phyloP scores from a whole-genome alignment of 2,888 invertebrate species.

The Temnothorax rugatulus region DNA sequence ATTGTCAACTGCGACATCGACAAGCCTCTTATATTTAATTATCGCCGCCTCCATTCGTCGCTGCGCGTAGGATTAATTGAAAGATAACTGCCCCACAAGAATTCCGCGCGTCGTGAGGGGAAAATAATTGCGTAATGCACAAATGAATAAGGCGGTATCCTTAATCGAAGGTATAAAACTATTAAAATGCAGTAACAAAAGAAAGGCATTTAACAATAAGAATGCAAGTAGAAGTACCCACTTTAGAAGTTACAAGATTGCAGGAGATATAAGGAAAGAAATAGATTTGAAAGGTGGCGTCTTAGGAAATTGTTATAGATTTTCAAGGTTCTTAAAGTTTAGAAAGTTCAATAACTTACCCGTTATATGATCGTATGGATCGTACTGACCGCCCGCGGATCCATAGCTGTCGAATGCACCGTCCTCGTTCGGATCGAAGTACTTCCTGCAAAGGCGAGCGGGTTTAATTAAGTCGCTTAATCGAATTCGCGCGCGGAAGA shows the following conservation, averaged over 20 bases:
- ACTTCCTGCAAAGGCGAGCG: conserved; percentile 77
- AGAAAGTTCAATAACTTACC: conserved; percentile 75
- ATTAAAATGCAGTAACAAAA: background rate
- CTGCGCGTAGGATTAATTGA: conserved; percentile 44
- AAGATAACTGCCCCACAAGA: conserved; percentile 4
- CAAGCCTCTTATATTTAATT: conserved; percentile 19
- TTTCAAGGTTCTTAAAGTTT: background rate
- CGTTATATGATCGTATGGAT: conserved; percentile 84
- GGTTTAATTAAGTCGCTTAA: conserved; percentile 33
- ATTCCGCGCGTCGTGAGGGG: background rate
- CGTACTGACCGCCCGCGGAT: conserved; percentile 81
- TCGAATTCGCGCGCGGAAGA: background rate
- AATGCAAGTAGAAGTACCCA: background rate
- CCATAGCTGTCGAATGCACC: conserved; percentile 81
- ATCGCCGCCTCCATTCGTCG: conserved; percentile 16
- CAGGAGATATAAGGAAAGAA: background rate
- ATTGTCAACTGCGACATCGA: background rate
- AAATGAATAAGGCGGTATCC: conserved; percentile 18
- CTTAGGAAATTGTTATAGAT: background rate
- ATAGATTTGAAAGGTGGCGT: background rate
- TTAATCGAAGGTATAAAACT: background rate
- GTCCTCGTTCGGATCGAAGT: conserved; percentile 81
- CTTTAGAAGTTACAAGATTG: background rate
- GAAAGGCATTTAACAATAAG: background rate
- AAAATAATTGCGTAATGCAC: conserved; percentile 32